A percentile compares a stretch with the other conserved stretches of the same genome.
These are phyloP conservation scores for Leiothrix lutea DNA, from an alignment of 2,113 vertebrate species.

Conservation along the genomic window DNA sequence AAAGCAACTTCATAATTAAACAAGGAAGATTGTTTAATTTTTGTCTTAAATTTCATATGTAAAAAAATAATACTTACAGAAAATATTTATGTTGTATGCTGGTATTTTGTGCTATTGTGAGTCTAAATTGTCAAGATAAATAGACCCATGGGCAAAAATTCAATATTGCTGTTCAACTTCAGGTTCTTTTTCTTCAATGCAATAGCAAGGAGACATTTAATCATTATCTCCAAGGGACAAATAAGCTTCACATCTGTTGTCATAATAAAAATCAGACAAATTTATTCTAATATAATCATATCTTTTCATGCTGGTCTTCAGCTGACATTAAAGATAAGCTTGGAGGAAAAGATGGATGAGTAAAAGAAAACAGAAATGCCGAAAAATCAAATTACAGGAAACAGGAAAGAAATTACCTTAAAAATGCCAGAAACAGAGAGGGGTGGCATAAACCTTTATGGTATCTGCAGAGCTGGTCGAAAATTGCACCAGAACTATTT, in stretches of 20 bases:
- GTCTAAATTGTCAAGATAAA: neutral
- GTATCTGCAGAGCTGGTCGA: neutral
- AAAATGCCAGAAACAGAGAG: neutral
- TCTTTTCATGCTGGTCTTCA: neutral
- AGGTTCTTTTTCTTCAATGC: neutral
- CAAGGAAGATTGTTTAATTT: neutral
- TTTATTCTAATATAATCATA: slow-evolving; percentile 4
- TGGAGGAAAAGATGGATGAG: neutral
- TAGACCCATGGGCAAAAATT: neutral
- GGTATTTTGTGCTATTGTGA: neutral
- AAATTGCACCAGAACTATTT: neutral
- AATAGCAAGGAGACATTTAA: neutral
- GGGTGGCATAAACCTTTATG: neutral
- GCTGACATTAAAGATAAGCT: neutral
- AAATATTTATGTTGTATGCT: neutral
- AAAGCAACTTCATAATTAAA: neutral
- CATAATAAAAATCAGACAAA: slow-evolving; percentile 10
- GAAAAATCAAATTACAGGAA: neutral
- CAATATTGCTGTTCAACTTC: neutral
- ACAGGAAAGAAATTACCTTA: neutral
- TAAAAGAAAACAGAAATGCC: neutral
- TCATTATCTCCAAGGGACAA: neutral
- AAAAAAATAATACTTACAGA: neutral
- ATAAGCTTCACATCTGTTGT: neutral
- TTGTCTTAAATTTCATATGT: neutral